Evolutionary conservation across 2,888 invertebrate genomes (phyloP), one percentile per base, ranked within the genome.

Genomic region (Drosophila neonasuta): DNA sequence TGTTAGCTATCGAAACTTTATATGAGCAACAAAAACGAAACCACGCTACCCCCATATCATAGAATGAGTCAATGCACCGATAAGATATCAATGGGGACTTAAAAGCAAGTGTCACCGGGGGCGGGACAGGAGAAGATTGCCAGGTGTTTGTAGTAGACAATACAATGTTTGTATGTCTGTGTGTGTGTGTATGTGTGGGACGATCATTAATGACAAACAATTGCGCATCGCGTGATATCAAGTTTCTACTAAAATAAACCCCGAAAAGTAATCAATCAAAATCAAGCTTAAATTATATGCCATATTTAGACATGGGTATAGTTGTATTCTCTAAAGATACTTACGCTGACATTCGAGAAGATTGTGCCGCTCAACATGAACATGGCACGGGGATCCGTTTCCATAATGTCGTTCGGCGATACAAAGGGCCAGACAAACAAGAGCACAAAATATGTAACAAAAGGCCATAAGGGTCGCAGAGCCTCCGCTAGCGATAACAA

Each of bases 281-380:
- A 59, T 45, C 11, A 3, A 57, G 49, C 30, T 41, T 39, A 63
- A 41, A 45, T 45, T 32, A 32, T 10, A 20, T 3, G 50, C 29
- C 49, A 39, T 57, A 55, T 15, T 36, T 41, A 9, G 17, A 24
- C 29, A 51, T 32, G 45, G 30, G 17, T 10, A 55, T 34, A 20
- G 32, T 46, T 15, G 24, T 45, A 24, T 20, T 10, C 36, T 11
- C 34, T 30, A 34, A 24, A 39, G 9, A 2, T 36, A 95, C 96
- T 95, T 92, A 99, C 99, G 89, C 97, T 97, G 88, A 99, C 98
- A 91, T 99, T 99, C 29, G 99, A 98, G 92, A 99, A 99, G 73
- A 99, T 95, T 42, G 97, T 98, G 78, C 99, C 99, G 69, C 96
- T 95, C 67, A 97, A 93, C 90, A 97, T 93, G 90, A 95, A 97